Evolutionary conservation across 2,797 vertebrate species (phyloP), one percentile per base, ranked within the genome.

Genomic region (Acrocephalus scirpaceus): DNA sequence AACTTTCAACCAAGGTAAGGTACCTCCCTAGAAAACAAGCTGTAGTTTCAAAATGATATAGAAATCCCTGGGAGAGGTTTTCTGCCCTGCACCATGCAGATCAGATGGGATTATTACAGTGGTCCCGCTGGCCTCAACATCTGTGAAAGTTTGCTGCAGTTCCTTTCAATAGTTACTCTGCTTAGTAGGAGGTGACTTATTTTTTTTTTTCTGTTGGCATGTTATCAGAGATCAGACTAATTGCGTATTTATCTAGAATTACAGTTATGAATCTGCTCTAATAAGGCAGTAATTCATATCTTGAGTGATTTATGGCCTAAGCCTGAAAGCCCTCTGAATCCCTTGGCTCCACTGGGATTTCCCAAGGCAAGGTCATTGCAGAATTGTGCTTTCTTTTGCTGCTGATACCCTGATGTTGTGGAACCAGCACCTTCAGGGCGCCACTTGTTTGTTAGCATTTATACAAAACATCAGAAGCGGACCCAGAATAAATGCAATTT

Each of bases 251-350:
- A 91, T 96, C 78, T 94, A 29, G 79, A 97, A 94, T 95, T 97
- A 83, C 50, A 92, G 90, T 94, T 94, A 95, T 57, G 86, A 94
- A 93, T 93, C 82, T 90, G 48, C 69, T 94, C 44, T 96, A 96
- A 95, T 95, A 96, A 92, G 91, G 91, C 83, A 92, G 86, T 95
- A 96, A 95, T 90, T 95, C 57, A 58, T 79, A 81, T 92, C 57
- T 79, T 79, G 71, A 88, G 48, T 94, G 95, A 96, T 95, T 96
- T 95, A 95, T 30, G 50, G 38, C 77, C 74, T 4, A 3, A 88
- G 60, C 30, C 88, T 90, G 64, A 88, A 94, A 95, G 51, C 45
- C 70, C 74, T 93, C 77, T 82, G 70, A 70, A 87, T 90, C 83
- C 45, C 18, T 84, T 79, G 53, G 29, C 38, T 95, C 65, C 74